phyloP scores from a whole-genome alignment of 2,797 vertebrate species.

The Pipistrellus kuhlii region DNA sequence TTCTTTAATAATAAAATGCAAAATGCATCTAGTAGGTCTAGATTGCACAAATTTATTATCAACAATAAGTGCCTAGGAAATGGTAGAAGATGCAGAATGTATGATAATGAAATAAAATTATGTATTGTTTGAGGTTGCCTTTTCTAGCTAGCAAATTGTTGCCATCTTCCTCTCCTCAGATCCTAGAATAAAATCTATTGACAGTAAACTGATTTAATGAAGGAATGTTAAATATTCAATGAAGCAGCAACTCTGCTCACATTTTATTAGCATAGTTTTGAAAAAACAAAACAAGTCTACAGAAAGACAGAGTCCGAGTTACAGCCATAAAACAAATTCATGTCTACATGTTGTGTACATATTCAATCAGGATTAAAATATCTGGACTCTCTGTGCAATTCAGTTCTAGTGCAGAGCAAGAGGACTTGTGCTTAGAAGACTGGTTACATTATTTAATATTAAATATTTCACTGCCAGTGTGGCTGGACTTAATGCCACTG shows the following conservation, averaged over 20 bases:
- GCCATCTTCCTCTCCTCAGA: neutral
- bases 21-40: conserved; percentile 37
- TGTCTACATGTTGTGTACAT: neutral
- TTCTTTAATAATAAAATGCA: conserved; percentile 49
- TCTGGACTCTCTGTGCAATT: conserved; percentile 7
- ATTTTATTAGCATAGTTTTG: conserved; percentile 42
- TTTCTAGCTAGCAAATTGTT: conserved; percentile 39
- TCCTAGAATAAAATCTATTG: conserved; percentile 53
- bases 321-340: neutral
- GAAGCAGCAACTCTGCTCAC: neutral
- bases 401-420: neutral
- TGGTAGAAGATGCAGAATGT: neutral
- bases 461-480: neutral
- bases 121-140: neutral
- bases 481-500: neutral
- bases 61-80: neutral
- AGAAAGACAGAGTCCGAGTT: neutral
- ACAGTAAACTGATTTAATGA: conserved; percentile 44
- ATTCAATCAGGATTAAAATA: neutral
- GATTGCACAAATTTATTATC: neutral
- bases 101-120: conserved; percentile 4
- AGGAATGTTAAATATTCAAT: conserved; percentile 41
- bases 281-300: conserved; percentile 46
- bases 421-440: neutral
- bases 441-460: neutral